These are phyloP conservation scores for Listronotus oregonensis DNA, from an alignment of 1,140 invertebrate genomes.

Conservation along the genomic window DNA sequence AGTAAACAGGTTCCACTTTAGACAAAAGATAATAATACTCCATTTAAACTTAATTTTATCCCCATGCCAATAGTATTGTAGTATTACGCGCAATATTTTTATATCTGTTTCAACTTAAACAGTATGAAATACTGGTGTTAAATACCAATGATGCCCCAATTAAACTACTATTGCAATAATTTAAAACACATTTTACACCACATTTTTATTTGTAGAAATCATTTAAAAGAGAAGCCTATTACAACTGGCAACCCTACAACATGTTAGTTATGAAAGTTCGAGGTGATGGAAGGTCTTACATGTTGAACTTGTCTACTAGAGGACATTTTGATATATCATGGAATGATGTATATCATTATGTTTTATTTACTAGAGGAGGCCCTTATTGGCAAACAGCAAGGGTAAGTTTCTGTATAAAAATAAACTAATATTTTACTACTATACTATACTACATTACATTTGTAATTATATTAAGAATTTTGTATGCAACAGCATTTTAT, in stretches of 20 bases:
- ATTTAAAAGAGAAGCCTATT: constrained; percentile 72
- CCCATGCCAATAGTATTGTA: too few relatives aligned
- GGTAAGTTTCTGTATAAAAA: constrained; percentile 59
- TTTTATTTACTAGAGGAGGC: constrained; percentile 89
- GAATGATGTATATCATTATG: constrained; percentile 84
- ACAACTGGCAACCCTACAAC: constrained; percentile 80
- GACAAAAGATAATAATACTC: too few relatives aligned
- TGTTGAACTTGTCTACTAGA: constrained; percentile 74
- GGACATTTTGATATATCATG: constrained; percentile 78
- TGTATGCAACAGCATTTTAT: too few relatives aligned
- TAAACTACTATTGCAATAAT: constrained; percentile 8
- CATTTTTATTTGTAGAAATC: constrained; percentile 68
- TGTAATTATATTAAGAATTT: too few relatives aligned
- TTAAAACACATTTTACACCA: background rate
- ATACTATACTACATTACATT: too few relatives aligned
- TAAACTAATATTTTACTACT: too few relatives aligned
- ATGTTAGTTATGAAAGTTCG: constrained; percentile 82
- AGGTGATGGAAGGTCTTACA: constrained; percentile 89
- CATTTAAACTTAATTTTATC: too few relatives aligned
- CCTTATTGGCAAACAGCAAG: constrained; percentile 94
- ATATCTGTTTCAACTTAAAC: too few relatives aligned
- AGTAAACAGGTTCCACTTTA: too few relatives aligned
- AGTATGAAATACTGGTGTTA: too few relatives aligned
- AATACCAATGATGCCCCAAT: too few relatives aligned
- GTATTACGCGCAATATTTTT: too few relatives aligned